These are phyloP conservation scores for Gobius niger DNA, from an alignment of 2,113 vertebrate species.

Conservation along the genomic window DNA sequence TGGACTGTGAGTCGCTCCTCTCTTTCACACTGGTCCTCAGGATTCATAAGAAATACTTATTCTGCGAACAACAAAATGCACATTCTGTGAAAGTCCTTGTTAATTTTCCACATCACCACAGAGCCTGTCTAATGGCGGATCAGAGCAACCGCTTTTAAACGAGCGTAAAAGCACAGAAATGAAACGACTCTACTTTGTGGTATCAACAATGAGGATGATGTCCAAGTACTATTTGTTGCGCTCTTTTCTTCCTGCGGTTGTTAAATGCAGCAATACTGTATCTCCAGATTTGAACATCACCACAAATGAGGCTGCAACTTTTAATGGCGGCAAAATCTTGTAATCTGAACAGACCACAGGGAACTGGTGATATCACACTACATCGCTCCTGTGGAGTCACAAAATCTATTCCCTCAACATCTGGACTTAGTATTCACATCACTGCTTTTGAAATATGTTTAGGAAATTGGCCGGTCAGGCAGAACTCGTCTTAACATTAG, in stretches of 20 bases:
- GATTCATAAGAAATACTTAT: too few relatives aligned
- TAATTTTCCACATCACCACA: too few relatives aligned
- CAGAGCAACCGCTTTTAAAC: too few relatives aligned
- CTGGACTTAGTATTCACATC: neutral
- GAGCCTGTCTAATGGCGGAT: too few relatives aligned
- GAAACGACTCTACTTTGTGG: too few relatives aligned
- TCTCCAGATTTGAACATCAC: neutral
- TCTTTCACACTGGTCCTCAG: neutral
- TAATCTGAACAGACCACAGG: neutral
- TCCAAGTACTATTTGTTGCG: too few relatives aligned
- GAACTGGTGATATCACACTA: conserved; percentile 3
- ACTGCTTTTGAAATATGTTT: neutral
- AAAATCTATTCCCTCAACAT: conserved; percentile 16
- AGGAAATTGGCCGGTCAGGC: neutral
- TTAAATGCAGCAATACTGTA: neutral
- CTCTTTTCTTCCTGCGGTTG: neutral
- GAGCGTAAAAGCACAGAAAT: too few relatives aligned
- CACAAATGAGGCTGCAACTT: neutral
- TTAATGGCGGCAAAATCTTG: neutral
- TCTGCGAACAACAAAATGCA: too few relatives aligned
- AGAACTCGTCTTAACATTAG: neutral
- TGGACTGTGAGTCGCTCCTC: conserved; percentile 69
- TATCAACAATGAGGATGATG: too few relatives aligned
- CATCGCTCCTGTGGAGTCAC: conserved; percentile 16
- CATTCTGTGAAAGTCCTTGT: too few relatives aligned